Evolutionary conservation across 2,113 vertebrate genomes (phyloP).

Genomic region (Hiodon alosoides): DNA sequence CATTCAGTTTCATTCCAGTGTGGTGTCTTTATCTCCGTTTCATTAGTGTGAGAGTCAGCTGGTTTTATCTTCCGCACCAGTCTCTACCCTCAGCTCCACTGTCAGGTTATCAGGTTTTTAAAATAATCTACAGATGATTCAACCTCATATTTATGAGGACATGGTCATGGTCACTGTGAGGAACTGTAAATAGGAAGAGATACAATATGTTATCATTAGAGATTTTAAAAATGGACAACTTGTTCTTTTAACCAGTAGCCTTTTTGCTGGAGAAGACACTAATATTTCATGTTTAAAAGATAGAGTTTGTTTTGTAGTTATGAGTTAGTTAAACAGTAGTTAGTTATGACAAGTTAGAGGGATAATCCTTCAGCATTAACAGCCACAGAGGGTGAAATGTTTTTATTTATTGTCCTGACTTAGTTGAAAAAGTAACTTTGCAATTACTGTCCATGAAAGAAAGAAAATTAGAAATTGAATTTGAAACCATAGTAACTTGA

Average conservation of each 20-base stretch:
- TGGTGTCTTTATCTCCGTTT: too few species aligned
- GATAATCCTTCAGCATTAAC: constrained; percentile 1
- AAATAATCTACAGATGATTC: background rate
- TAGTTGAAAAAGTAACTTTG: background rate
- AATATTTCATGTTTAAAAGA: constrained; percentile 17
- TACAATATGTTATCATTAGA: constrained; percentile 16
- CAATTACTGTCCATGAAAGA: background rate
- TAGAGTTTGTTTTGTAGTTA: too few species aligned
- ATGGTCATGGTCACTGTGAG: background rate
- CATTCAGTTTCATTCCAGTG: too few species aligned
- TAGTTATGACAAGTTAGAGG: constrained; percentile 17
- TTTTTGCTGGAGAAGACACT: constrained; percentile 6
- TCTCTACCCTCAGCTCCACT: background rate
- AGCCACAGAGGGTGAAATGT: too few species aligned
- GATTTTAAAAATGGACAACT: constrained; percentile 8
- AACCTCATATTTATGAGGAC: background rate
- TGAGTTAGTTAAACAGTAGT: background rate
- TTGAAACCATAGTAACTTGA: background rate
- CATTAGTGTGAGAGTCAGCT: background rate
- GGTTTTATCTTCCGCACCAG: background rate
- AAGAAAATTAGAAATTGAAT: background rate
- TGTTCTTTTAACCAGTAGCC: background rate
- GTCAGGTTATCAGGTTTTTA: background rate
- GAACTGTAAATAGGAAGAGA: constrained; percentile 8
- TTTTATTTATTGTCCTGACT: background rate